Conservation (phyloP, 2,113 vertebrate genomes). For the Pao palembangensis region DNA sequence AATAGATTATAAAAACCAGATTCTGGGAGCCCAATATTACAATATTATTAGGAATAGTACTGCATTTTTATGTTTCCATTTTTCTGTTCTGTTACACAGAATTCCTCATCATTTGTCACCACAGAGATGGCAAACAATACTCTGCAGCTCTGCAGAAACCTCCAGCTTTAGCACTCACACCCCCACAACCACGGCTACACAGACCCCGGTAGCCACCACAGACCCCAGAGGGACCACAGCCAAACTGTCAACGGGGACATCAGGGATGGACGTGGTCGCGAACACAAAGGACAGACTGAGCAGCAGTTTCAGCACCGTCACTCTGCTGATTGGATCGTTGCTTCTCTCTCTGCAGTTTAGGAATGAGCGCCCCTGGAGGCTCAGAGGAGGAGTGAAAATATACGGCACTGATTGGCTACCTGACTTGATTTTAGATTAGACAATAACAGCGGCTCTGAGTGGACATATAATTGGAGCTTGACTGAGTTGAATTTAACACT, state of each 20-base stretch:
- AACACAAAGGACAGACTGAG: background rate
- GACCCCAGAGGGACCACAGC: background rate
- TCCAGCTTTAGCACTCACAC: background rate
- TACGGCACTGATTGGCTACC: too few species aligned
- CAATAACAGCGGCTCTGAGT: too few species aligned
- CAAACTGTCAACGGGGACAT: background rate
- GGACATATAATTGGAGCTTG: too few species aligned
- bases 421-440: too few species aligned
- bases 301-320: background rate
- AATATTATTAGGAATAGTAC: background rate
- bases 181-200: accelerated
- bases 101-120: background rate
- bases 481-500: too few species aligned
- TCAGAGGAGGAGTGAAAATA: background rate
- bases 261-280: accelerated
- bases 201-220: background rate
- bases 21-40: too few species aligned
- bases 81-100: background rate
- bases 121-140: accelerated
- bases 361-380: conserved; percentile 5
- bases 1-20: too few species aligned
- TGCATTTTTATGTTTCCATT: background rate
- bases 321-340: conserved; percentile 24
- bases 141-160: background rate
- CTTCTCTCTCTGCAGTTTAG: conserved; percentile 14